Evolutionary conservation across 2,888 invertebrate genomes (phyloP), one percentile per base, ranked within the genome.

Genomic region (Luffia ferchaultella): DNA sequence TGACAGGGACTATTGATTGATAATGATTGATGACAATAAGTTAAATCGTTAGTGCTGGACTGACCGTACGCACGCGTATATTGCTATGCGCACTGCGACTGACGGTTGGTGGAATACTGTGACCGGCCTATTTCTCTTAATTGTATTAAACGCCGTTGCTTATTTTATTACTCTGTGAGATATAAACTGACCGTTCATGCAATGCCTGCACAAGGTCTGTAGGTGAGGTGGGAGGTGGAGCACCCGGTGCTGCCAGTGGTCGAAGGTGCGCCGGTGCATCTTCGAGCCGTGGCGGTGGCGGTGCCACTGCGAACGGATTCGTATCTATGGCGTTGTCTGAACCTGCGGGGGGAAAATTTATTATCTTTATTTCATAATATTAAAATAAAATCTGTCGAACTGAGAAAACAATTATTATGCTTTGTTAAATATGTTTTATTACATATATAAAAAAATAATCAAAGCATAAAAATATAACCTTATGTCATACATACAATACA

Each of bases 261-360:
- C 80, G 68, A 59, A 83, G 59, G 61, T 79, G 76, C 46, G 68
- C 58, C 9, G 73, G 68, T 18, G 65, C 58, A 17, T 56, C 63
- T 18, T 53, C 54, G 56, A 63, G 53, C 50, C 63, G 68, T 52
- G 72, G 69, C 52, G 70, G 68, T 20, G 48, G 53, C 9, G 73
- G 67, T 7, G 67, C 62, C 55, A 70, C 58, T 1, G 73, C 62
- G 62, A 82, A 82, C 55, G 82, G 82, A 55, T 83, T 83, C 61
- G 80, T 17, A 51, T 80, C 80, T 16, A 60, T 30, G 0, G 58
- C 60, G 2, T 61, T 59, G 2, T 73, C 73, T 2, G 20, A 1
- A 42, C 70, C 72, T 68, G 57, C 0, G 42, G 15, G 41, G 17
- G 52, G 20, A 48, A 15, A 18, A 49, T 44, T 17, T 47, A 16